These are phyloP conservation scores for Mus musculus DNA, from an alignment of 2,113 vertebrate species.

Conservation along the genomic window DNA sequence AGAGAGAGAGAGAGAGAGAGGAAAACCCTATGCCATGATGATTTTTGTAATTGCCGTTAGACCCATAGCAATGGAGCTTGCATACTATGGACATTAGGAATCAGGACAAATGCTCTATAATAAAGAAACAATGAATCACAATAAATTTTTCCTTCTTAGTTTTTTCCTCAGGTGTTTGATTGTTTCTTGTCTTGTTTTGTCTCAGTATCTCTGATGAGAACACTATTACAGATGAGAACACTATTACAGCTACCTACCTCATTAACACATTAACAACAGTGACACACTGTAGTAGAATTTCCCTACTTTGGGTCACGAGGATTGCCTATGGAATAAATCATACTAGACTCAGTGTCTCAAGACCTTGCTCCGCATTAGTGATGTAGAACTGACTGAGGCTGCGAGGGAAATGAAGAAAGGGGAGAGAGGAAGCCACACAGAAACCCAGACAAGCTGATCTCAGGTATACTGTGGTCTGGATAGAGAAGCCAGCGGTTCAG, in stretches of 20 bases:
- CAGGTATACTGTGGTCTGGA: background rate
- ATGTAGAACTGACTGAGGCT: background rate
- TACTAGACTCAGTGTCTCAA: background rate
- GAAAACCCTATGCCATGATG: background rate
- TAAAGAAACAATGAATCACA: background rate
- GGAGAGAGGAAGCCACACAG: background rate
- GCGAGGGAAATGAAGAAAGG: background rate
- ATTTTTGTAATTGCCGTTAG: background rate
- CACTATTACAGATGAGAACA: background rate
- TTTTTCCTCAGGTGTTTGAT: background rate
- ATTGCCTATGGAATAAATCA: background rate
- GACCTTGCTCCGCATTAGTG: background rate
- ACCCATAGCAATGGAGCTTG: background rate
- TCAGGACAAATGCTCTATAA: too few relatives aligned
- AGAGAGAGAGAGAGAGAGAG: too few relatives aligned
- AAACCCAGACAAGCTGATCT: background rate
- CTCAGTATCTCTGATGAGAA: too few relatives aligned
- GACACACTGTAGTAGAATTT: background rate
- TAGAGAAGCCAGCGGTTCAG: background rate
- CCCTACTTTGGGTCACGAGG: background rate
- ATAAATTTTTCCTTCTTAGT: background rate
- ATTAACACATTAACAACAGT: background rate
- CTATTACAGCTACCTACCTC: background rate
- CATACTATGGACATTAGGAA: background rate
- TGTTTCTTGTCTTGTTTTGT: too few relatives aligned